Evolutionary conservation across 2,113 vertebrate genomes (phyloP), one percentile per base, ranked within the genome.

Genomic region (Scortum barcoo): DNA sequence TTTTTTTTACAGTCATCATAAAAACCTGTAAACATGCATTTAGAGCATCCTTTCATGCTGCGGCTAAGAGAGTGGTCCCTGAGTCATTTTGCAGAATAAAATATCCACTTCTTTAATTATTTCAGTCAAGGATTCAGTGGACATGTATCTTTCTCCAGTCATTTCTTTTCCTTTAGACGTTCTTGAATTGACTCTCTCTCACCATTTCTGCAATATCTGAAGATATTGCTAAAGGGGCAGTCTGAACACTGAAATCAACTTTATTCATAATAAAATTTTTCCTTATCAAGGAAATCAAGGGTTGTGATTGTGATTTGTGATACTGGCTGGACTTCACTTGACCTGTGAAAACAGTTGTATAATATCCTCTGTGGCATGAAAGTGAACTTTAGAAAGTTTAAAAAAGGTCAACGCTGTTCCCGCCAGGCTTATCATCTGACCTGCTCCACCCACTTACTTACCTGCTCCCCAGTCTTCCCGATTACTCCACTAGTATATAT

Each of bases 21-120:
- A 54, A 54, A 72, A 58, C 19, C 61, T 56, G 53, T 28, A 72
- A 67, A 75, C 60, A 72, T 57, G 36, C 17, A 85, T 81, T 78
- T 51, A 62, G 22, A 56, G 58, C 0, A 19, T 63, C 19, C 13
- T 80, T 62, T 73, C 22, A 63, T 26, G 50, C 40, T 53, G 9
- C n/a, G 11, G 63, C 42, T 63, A 54, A 69, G 19, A 24, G 46
- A 70, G n/a, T 30, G 53, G 11, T 16, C 33, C 20, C 14, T 30
- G 48, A 26, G 17, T 62, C 33, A 54, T 80, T 33, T 13, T 68
- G 38, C 22, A 36, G 46, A 42, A 65, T n/a, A 70, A 75, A 77
- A 36, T 57, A 68, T 54, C n/a, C 2, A 26, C 16, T 1, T 36
- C 7, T 46, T 61, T 54, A 69, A 58, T 28, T 28, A 30, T 63